Percentiles rank a stretch among this genome's conserved stretches.
Evolutionary conservation across 2,113 vertebrate genomes (phyloP).

Genomic region (Actenoides hombroni): DNA sequence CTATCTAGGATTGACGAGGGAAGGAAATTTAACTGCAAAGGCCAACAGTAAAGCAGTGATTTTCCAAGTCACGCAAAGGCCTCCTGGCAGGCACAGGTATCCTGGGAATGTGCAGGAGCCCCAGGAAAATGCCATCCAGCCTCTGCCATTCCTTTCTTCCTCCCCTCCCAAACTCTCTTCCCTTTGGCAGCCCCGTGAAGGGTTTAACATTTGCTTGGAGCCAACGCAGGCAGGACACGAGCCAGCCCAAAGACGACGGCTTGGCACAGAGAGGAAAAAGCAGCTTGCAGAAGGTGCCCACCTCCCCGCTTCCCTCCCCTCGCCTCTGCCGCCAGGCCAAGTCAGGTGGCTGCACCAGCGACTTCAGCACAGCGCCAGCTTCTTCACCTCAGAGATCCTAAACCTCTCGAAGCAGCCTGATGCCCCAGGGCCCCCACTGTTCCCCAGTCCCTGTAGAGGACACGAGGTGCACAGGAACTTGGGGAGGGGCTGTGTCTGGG

Average conservation of each 20-base stretch:
- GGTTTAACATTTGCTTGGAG: conserved; percentile 39
- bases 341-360: not conserved
- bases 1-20: not conserved
- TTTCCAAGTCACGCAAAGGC: not conserved
- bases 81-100: not conserved
- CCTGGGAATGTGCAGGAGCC: conserved; percentile 5
- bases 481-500: not conserved
- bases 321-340: not conserved
- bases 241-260: conserved; percentile 46
- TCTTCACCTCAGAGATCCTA: not conserved
- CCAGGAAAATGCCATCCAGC: conserved; percentile 43
- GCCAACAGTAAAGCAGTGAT: not conserved
- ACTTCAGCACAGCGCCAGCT: not conserved
- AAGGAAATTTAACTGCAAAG: conserved; percentile 15
- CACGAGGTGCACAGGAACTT: fast-evolving
- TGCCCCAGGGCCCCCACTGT: fast-evolving
- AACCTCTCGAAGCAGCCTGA: fast-evolving
- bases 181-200: not conserved
- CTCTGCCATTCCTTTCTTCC: conserved; percentile 5
- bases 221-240: not conserved
- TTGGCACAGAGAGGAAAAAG: not conserved
- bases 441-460: not conserved
- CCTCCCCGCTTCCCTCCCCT: not conserved
- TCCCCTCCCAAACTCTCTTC: conserved; percentile 1
- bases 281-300: conserved; percentile 4